Evolutionary conservation across 2,888 invertebrate species (phyloP).

Genomic region (Mycalesis mineus): DNA sequence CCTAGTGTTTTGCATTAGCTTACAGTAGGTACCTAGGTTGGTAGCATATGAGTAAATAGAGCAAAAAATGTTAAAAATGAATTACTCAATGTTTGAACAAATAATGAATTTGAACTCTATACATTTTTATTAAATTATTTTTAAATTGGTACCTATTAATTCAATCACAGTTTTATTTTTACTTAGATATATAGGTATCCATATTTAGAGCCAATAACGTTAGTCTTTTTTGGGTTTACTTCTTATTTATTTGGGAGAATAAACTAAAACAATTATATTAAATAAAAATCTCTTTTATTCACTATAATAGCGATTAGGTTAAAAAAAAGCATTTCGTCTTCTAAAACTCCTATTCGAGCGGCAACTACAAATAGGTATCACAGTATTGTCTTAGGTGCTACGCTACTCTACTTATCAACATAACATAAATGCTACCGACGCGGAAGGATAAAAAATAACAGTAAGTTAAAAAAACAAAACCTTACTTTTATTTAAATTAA

Average conservation of each 20-base stretch:
- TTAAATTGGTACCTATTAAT: no score
- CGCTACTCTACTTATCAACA: conserved; percentile 40
- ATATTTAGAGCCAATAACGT: no score
- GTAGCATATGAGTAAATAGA: no score
- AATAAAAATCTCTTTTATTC: conserved; percentile 20
- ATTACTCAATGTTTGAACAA: no score
- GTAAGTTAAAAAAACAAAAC: conserved; percentile 55
- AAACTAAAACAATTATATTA: conserved; percentile 6
- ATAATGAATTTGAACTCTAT: no score
- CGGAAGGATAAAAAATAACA: conserved; percentile 68
- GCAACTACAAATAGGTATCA: conserved; percentile 52
- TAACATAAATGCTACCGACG: conserved; percentile 60
- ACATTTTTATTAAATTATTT: no score
- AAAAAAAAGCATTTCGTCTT: conserved; percentile 24
- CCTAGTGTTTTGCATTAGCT: background rate
- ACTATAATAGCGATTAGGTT: conserved; percentile 25
- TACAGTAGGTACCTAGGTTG: no score
- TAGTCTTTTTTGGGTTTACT: no score
- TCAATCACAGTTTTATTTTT: no score
- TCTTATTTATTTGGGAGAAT: background rate
- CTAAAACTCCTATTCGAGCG: conserved; percentile 37
- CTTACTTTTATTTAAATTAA: conserved; percentile 69
- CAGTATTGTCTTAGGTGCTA: conserved; percentile 62
- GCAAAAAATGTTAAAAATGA: no score
- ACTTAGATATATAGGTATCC: no score